Conservation (phyloP, 2,113 vertebrate genomes). For the Coregonus clupeaformis region DNA sequence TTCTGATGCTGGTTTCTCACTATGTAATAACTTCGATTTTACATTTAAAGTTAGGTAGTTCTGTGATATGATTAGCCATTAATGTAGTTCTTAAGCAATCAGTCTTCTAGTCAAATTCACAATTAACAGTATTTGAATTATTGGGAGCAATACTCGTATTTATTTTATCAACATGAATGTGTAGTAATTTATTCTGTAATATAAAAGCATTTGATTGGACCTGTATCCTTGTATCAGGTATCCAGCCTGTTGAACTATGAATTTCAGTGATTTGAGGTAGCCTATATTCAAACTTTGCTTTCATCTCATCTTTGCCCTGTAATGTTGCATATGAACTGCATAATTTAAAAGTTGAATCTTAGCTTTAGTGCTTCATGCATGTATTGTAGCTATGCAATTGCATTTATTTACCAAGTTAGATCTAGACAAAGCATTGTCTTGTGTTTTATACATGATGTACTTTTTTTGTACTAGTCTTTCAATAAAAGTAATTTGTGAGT, state of each 20-base stretch:
- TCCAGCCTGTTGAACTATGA: background rate
- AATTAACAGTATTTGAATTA: slow-evolving; percentile 65
- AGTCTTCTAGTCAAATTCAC: slow-evolving; percentile 51
- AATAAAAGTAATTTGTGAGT: slow-evolving; percentile 75
- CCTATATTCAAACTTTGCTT: slow-evolving; percentile 61
- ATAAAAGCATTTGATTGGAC: slow-evolving; percentile 36
- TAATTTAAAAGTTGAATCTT: background rate
- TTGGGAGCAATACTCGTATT: slow-evolving; percentile 55
- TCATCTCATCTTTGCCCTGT: slow-evolving; percentile 48
- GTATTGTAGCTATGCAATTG: slow-evolving; percentile 74
- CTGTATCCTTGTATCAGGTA: slow-evolving; percentile 41
- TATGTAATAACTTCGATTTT: slow-evolving; percentile 30
- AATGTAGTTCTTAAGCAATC: slow-evolving; percentile 50
- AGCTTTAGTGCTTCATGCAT: slow-evolving; percentile 56
- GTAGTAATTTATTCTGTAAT: slow-evolving; percentile 64
- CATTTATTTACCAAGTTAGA: slow-evolving; percentile 46
- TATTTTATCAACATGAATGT: slow-evolving; percentile 64
- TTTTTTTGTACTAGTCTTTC: slow-evolving; percentile 65
- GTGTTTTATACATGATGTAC: slow-evolving; percentile 71
- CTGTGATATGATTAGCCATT: slow-evolving; percentile 23
- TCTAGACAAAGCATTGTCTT: slow-evolving; percentile 58
- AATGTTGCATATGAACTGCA: slow-evolving; percentile 22
- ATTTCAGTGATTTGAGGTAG: slow-evolving; percentile 1
- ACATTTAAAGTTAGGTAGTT: slow-evolving; percentile 50
- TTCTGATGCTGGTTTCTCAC: slow-evolving; percentile 28